A percentile compares a stretch with the other conserved stretches of the same genome.
Conservation (phyloP, 2,797 vertebrate species). For the Rhinogobio ventralis region DNA sequence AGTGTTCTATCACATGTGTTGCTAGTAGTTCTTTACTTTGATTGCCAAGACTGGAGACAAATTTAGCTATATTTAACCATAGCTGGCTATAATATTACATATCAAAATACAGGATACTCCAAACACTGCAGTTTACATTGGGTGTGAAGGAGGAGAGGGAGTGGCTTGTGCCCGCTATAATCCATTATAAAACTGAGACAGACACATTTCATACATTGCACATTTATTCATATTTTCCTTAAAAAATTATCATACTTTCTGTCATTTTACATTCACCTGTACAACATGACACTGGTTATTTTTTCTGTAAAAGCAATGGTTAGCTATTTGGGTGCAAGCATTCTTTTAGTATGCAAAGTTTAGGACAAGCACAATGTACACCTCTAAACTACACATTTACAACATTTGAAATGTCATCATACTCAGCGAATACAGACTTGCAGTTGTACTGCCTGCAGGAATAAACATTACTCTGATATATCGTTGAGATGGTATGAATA, state of each 20-base stretch:
- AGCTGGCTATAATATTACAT: conserved; percentile 78
- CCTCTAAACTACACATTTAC: conserved; percentile 30
- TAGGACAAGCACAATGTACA: conserved; percentile 17
- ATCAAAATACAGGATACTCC: conserved; percentile 79
- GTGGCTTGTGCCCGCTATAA: not conserved
- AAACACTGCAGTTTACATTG: conserved; percentile 82
- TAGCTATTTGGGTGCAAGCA: conserved; percentile 11
- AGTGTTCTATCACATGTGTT: not conserved
- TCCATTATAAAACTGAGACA: conserved; percentile 2
- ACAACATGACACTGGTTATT: not conserved
- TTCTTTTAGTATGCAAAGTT: conserved; percentile 1
- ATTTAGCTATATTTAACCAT: conserved; percentile 82
- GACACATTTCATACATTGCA: not conserved
- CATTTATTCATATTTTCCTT: not conserved
- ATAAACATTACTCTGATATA: conserved; percentile 29
- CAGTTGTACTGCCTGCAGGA: conserved; percentile 15
- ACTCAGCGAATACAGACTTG: not conserved
- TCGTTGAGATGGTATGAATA: conserved; percentile 13
- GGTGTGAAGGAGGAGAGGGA: conserved; percentile 64
- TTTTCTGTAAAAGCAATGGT: conserved; percentile 11
- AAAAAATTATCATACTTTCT: not conserved
- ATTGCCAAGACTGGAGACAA: conserved; percentile 39
- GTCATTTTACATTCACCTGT: not conserved
- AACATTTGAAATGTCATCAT: conserved; percentile 15
- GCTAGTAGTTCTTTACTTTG: conserved; percentile 16